Percentiles rank a stretch among this genome's conserved stretches.
phyloP scores from a whole-genome alignment of 2,113 vertebrate species.

The Myrmecobius fasciatus region DNA sequence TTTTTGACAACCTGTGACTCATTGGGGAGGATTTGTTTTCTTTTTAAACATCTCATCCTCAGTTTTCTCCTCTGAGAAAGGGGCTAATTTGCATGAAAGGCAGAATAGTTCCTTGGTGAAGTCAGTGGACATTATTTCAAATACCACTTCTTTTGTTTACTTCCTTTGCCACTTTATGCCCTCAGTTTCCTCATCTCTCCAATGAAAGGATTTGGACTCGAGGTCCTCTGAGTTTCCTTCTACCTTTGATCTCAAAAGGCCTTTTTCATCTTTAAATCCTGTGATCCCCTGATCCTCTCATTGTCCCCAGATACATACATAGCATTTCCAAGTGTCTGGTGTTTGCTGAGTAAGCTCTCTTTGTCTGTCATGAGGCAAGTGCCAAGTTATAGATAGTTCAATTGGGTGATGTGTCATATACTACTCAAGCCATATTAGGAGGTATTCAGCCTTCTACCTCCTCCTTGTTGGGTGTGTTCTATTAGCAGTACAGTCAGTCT shows the following conservation, averaged over 20 bases:
- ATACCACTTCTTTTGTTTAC: neutral
- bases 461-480: neutral
- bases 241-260: neutral
- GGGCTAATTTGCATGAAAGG: neutral
- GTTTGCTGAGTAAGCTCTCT: neutral
- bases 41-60: neutral
- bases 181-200: neutral
- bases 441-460: neutral
- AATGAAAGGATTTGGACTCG: neutral
- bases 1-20: neutral
- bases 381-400: neutral
- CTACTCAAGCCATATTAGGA: neutral
- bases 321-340: neutral
- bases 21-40: neutral
- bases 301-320: neutral
- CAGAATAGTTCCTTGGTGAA: neutral
- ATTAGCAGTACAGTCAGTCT: neutral
- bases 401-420: neutral
- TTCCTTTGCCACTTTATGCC: neutral
- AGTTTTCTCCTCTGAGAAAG: neutral
- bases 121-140: neutral
- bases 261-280: neutral
- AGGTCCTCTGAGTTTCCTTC: neutral
- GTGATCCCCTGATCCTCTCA: neutral
- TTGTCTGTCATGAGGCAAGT: neutral